Evolutionary conservation across 2,113 vertebrate genomes (phyloP), one percentile per base, ranked within the genome.

Genomic region (Picathartes gymnocephalus): DNA sequence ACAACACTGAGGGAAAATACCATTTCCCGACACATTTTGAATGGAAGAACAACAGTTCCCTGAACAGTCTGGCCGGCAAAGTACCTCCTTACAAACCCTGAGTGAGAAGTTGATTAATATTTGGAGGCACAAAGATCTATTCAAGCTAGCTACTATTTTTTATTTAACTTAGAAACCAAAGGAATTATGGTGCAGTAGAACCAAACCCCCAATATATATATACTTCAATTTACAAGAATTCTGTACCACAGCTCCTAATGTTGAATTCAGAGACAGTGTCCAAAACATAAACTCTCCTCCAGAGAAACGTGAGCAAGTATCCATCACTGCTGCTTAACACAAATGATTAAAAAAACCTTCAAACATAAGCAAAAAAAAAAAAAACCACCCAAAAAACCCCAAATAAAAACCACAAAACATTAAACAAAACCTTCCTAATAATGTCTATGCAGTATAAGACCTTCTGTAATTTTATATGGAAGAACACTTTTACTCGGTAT

Each of bases 301-400:
- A 69, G 44, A 69, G 40, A 82, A 90, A 64, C 3, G 1, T 4
- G 4, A 70, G 7, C 48, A 24, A 79, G 22, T 62, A 92, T 83
- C 27, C n/a, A 91, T 27, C 47, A 35, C 10, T 50, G 31, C 13
- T 92, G 56, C 30, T 84, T 62, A 89, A 50, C 42, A 87, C 13
- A 78, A 73, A 80, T 31, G 5, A 48, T 61, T 16, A 53, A 74
- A 64, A 68, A 44, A 30, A 1, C 2, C 24, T 7, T 25, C 28
- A 64, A 54, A 47, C 5, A 22, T 6, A 64, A 50, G 8, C 33
- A 53, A 81, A 4, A 6, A 17, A 72, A 37, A 57, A 58, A 45
- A 24, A 1, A 9, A 39, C 15, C 15, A 31, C 11, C 22, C 7
- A 33, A 64, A 57, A 10, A 5, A 1, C 1, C 5, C 14, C 35